Evolutionary conservation across 2,888 invertebrate species (phyloP).

Genomic region (Drosophila recens): DNA sequence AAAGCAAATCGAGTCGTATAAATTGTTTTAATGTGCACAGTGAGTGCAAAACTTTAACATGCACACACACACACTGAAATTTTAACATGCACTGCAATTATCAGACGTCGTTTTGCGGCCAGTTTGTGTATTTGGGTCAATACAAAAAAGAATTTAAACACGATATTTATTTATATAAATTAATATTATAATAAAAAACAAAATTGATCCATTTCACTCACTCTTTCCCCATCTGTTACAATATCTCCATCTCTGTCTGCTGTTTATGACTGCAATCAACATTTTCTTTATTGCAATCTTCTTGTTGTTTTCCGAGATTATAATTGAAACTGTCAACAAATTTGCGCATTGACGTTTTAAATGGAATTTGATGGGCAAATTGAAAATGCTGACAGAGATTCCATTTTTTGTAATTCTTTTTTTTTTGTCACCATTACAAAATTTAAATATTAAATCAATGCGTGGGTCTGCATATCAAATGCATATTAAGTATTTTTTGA

Average conservation of each 20-base stretch:
- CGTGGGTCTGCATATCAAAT: slow-evolving; percentile 5
- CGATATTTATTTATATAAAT: not conserved
- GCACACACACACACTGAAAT: not conserved
- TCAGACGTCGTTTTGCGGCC: slow-evolving; percentile 3
- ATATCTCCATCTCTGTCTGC: not conserved
- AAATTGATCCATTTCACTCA: not conserved
- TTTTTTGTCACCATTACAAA: not conserved
- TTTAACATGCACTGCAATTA: slow-evolving; percentile 7
- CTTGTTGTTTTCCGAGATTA: slow-evolving; percentile 16
- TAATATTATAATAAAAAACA: slow-evolving; percentile 4
- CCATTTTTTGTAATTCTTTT: not conserved
- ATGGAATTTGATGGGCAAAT: slow-evolving; percentile 42
- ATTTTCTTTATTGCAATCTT: not conserved
- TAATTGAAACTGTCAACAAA: slow-evolving; percentile 69
- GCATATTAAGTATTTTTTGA: not conserved
- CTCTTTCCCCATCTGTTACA: not conserved
- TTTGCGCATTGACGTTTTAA: slow-evolving; percentile 35
- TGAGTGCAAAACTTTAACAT: not conserved
- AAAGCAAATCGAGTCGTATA: slow-evolving; percentile 4
- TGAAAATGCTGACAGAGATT: slow-evolving; percentile 37
- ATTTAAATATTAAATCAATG: not conserved
- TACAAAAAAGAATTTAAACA: not conserved
- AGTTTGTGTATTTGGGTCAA: slow-evolving; percentile 10
- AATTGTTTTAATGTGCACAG: slow-evolving; percentile 11
- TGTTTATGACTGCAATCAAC: not conserved